Evolutionary conservation across 2,888 invertebrate species (phyloP).

Genomic region (Silvanus unidentatus): DNA sequence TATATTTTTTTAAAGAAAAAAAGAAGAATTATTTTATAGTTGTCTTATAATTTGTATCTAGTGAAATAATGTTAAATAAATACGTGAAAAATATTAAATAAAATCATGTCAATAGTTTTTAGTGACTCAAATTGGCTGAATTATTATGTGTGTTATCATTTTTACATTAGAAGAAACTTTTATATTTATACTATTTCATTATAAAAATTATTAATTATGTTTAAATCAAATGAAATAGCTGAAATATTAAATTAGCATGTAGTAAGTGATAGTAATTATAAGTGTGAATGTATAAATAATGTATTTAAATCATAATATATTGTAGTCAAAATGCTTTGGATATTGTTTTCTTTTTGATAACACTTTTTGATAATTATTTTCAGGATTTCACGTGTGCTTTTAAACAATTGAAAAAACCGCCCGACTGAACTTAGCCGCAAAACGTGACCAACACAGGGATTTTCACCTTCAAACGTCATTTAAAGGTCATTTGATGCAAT

Average conservation of each 20-base stretch:
- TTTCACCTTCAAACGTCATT: too few relatives aligned
- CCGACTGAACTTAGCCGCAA: too few relatives aligned
- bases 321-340: not conserved
- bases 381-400: too few relatives aligned
- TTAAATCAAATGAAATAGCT: slow-evolving; percentile 15
- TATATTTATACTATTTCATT: slow-evolving; percentile 9
- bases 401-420: too few relatives aligned
- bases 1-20: too few relatives aligned
- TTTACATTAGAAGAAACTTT: slow-evolving; percentile 7
- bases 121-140: slow-evolving; percentile 1
- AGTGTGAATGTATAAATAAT: slow-evolving; percentile 20
- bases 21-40: too few relatives aligned
- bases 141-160: slow-evolving; percentile 1
- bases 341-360: not conserved
- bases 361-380: too few relatives aligned
- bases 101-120: slow-evolving; percentile 3
- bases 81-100: too few relatives aligned
- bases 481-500: too few relatives aligned
- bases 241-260: slow-evolving; percentile 17
- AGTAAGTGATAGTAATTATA: slow-evolving; percentile 21
- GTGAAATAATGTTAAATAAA: too few relatives aligned
- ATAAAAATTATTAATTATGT: slow-evolving; percentile 8
- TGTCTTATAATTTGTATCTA: too few relatives aligned
- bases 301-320: slow-evolving; percentile 20
- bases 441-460: too few relatives aligned